Evolutionary conservation across 2,888 invertebrate species (phyloP), one percentile per base, ranked within the genome.

Genomic region (Diplazon laetatorius): DNA sequence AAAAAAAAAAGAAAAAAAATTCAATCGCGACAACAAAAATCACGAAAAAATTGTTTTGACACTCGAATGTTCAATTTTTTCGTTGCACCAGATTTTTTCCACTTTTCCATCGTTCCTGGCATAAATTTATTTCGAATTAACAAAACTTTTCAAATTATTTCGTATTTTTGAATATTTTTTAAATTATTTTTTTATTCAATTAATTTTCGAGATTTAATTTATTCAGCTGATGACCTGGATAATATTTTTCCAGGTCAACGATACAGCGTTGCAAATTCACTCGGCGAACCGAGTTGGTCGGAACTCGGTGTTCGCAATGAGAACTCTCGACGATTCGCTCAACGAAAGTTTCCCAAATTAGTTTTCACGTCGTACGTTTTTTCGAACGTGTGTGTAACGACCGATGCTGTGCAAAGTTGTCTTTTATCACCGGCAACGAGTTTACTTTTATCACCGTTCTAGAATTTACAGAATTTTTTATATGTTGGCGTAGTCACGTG

Each of bases 311-410:
- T n/a, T n/a, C 14, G 12, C 30, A 30, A 30, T 48, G 50, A 55
- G 65, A 66, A n/a, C n/a, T n/a, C 50, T 35, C 20, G 50, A 39
- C 20, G 62, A 62, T 62, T 57, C 65, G 71, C 68, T 68, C 22
- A 37, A 52, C 72, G 66, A 74, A n/a, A n/a, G n/a, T n/a, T 57
- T 77, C 77, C 74, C 70, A 62, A 80, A 77, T 77, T 74, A 66
- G 73, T 80, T 77, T 70, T 66, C 74, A 57, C 77, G 59, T 70
- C 74, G n/a, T n/a, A n/a, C n/a, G n/a, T n/a, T n/a, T n/a, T n/a
- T n/a, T n/a, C n/a, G n/a, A n/a, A n/a, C n/a, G n/a, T n/a, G n/a
- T n/a, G n/a, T n/a, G n/a, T n/a, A n/a, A n/a, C n/a, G n/a, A n/a
- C n/a, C n/a, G n/a, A n/a, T n/a, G n/a, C n/a, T n/a, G n/a, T n/a